A percentile compares a stretch with the other conserved stretches of the same genome.
Evolutionary conservation across 2,888 invertebrate genomes (phyloP).

Genomic region (Stictocephala bisonia): DNA sequence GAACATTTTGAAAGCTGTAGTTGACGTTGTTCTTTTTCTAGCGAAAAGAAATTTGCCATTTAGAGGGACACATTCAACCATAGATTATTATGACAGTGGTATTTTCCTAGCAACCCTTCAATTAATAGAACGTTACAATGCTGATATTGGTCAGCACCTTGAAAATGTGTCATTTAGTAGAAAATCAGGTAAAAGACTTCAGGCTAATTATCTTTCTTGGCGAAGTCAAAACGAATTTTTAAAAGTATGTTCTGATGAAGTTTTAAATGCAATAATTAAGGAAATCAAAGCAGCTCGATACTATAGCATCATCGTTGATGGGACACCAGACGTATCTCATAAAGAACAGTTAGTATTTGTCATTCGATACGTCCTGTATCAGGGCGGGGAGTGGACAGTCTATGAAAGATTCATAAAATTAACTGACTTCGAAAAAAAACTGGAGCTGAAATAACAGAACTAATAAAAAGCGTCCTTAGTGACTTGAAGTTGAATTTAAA

Average conservation of each 20-base stretch:
- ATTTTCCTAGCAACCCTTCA: slow-evolving; percentile 25
- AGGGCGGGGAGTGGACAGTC: background rate
- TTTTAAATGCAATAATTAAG: background rate
- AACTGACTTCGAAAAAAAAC: slow-evolving; percentile 1
- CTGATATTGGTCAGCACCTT: slow-evolving; percentile 12
- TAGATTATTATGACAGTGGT: slow-evolving; percentile 17
- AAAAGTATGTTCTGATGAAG: slow-evolving; percentile 4
- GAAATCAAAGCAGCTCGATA: slow-evolving; percentile 26
- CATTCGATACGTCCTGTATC: background rate
- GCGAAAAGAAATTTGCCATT: slow-evolving; percentile 22
- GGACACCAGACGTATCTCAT: background rate
- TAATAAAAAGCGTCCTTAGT: background rate
- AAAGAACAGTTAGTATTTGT: background rate
- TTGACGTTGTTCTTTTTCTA: background rate
- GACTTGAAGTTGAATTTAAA: background rate
- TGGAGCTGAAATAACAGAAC: background rate
- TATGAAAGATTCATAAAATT: slow-evolving; percentile 22
- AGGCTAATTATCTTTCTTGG: slow-evolving; percentile 8
- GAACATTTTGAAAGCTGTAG: slow-evolving; percentile 8
- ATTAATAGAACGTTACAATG: slow-evolving; percentile 9
- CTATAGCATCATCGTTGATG: slow-evolving; percentile 3
- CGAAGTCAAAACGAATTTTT: slow-evolving; percentile 14
- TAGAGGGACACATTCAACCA: slow-evolving; percentile 17
- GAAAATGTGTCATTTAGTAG: background rate
- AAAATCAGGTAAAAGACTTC: slow-evolving; percentile 30